Percentiles rank a stretch among this genome's conserved stretches.
phyloP scores from a whole-genome alignment of 2,797 vertebrate genomes.

The Gymnoscopelus microlampas region DNA sequence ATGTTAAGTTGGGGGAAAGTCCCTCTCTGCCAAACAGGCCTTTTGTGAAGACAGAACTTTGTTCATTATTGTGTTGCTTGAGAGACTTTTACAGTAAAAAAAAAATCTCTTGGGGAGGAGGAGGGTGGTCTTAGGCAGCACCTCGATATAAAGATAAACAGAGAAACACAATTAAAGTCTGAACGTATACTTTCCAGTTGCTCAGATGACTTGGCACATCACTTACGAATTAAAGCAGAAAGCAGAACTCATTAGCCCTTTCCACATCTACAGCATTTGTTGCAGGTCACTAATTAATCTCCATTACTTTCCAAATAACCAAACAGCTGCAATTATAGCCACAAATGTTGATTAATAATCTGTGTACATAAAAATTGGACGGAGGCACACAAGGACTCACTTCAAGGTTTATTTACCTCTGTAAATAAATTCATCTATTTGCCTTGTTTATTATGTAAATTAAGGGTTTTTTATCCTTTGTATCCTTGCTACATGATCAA shows the following conservation, averaged over 20 bases:
- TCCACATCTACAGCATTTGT: slow-evolving; percentile 84
- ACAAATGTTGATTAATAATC: slow-evolving; percentile 96
- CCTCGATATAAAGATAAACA: slow-evolving; percentile 62
- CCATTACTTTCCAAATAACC: slow-evolving; percentile 87
- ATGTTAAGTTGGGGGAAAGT: slow-evolving; percentile 55
- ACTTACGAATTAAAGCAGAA: slow-evolving; percentile 88
- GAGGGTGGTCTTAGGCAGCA: slow-evolving; percentile 44
- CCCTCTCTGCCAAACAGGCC: slow-evolving; percentile 46
- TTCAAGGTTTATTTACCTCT: slow-evolving; percentile 79
- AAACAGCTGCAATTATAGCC: slow-evolving; percentile 91
- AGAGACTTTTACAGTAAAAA: slow-evolving; percentile 48
- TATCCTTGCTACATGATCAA: slow-evolving; percentile 64
- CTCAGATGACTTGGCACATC: slow-evolving; percentile 88
- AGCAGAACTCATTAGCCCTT: slow-evolving; percentile 88
- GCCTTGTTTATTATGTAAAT: slow-evolving; percentile 77
- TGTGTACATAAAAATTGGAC: slow-evolving; percentile 82
- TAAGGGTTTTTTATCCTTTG: slow-evolving; percentile 66
- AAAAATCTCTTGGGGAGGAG: slow-evolving; percentile 46
- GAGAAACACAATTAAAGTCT: slow-evolving; percentile 70
- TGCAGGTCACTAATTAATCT: slow-evolving; percentile 95
- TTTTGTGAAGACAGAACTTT: slow-evolving; percentile 37
- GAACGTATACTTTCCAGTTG: slow-evolving; percentile 72
- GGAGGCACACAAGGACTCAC: slow-evolving; percentile 78
- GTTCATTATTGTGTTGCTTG: slow-evolving; percentile 62
- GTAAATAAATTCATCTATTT: slow-evolving; percentile 61